Evolutionary conservation across 2,797 vertebrate species (phyloP).

Genomic region (Knipowitschia caucasica): DNA sequence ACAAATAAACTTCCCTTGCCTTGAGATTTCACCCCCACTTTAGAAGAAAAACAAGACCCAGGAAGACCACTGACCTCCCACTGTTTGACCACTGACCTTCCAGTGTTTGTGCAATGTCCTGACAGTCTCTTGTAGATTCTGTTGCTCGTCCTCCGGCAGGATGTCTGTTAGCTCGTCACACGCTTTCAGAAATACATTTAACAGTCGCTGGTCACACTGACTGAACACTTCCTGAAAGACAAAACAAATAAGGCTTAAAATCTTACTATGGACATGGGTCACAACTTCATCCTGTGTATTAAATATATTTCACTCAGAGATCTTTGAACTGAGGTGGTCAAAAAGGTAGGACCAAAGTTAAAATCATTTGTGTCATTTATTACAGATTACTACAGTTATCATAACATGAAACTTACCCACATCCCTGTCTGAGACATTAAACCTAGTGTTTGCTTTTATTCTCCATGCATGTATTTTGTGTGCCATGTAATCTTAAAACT

Average conservation of each 20-base stretch:
- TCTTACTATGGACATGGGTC: background rate
- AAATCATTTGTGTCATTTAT: too few species aligned
- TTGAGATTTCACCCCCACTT: too few species aligned
- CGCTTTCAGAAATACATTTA: constrained; percentile 94
- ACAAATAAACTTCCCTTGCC: too few species aligned
- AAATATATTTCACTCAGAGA: too few species aligned
- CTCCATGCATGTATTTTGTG: too few species aligned
- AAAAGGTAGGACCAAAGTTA: too few species aligned
- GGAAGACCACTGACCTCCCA: constrained; percentile 88
- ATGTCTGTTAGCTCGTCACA: constrained; percentile 98
- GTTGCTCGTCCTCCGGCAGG: constrained; percentile 92
- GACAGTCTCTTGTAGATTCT: constrained; percentile 91
- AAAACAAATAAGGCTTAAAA: constrained; percentile 2
- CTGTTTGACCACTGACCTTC: constrained; percentile 88
- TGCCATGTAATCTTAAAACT: background rate
- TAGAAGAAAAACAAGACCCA: constrained; percentile 42
- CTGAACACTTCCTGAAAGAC: constrained; percentile 86
- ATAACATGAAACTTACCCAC: too few species aligned
- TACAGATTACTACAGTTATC: too few species aligned
- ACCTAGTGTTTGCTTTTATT: too few species aligned
- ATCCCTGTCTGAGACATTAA: too few species aligned
- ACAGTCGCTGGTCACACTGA: constrained; percentile 89
- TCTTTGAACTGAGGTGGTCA: too few species aligned
- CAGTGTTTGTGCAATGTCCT: constrained; percentile 92
- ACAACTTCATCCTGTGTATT: background rate